Percentiles rank a stretch among this genome's conserved stretches.
Conservation (phyloP, 2,113 vertebrate genomes). For the Tylochromis polylepis region DNA sequence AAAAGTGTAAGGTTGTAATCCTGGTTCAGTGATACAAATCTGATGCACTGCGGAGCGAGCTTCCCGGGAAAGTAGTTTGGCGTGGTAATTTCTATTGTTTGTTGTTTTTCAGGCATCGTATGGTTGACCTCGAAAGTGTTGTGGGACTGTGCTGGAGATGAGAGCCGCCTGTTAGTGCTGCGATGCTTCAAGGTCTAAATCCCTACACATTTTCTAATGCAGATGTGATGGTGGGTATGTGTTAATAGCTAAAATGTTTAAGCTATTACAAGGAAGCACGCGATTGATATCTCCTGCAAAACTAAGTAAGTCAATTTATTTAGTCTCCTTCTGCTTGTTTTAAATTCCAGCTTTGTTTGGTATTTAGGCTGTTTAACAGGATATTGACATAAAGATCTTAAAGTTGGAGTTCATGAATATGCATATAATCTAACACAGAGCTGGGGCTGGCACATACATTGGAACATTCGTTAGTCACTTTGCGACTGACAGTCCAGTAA, state of each 20-base stretch:
- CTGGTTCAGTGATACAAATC: background rate
- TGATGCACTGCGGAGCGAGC: background rate
- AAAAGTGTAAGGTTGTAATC: background rate
- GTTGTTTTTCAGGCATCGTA: background rate
- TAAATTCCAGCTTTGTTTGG: conserved; percentile 1
- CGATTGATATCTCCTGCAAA: background rate
- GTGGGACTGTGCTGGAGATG: background rate
- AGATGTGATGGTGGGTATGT: background rate
- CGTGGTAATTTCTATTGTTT: background rate
- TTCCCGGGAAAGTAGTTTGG: background rate
- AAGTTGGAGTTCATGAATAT: background rate
- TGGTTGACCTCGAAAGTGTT: background rate
- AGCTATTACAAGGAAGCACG: background rate
- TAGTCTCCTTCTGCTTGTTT: background rate
- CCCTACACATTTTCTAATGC: background rate
- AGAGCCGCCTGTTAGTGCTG: background rate
- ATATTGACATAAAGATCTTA: background rate
- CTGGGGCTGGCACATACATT: background rate
- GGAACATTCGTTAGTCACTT: background rate
- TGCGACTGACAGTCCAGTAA: background rate
- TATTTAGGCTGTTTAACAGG: background rate
- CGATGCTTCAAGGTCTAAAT: background rate
- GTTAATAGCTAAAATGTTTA: background rate
- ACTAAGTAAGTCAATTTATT: background rate
- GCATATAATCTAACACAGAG: background rate